Evolutionary conservation across 2,113 vertebrate genomes (phyloP).

Genomic region (Hiodon alosoides): DNA sequence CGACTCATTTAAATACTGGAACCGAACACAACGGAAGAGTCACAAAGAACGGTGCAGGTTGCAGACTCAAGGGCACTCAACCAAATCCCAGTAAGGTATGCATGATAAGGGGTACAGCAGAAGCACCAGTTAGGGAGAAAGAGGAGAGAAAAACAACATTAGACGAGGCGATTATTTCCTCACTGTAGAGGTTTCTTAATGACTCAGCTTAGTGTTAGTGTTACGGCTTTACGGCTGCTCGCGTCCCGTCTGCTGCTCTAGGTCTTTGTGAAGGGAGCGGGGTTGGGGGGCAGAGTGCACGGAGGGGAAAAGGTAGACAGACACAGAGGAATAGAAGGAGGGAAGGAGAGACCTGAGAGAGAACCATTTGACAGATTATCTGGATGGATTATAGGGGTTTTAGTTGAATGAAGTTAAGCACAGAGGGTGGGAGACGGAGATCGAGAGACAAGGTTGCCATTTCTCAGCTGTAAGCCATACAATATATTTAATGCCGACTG

Average conservation of each 20-base stretch:
- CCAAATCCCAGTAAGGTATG: slow-evolving; percentile 40
- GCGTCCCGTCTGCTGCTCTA: slow-evolving; percentile 40
- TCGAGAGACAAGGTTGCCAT: slow-evolving; percentile 62
- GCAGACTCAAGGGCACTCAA: not conserved
- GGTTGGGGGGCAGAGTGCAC: slow-evolving; percentile 27
- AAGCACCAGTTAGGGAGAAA: slow-evolving; percentile 52
- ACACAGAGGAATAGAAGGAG: slow-evolving; percentile 49
- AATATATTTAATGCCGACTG: slow-evolving; percentile 62
- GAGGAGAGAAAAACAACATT: slow-evolving; percentile 29
- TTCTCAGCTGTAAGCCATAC: slow-evolving; percentile 65
- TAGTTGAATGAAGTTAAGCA: slow-evolving; percentile 69
- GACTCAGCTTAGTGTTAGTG: slow-evolving; percentile 50
- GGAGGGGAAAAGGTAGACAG: slow-evolving; percentile 48
- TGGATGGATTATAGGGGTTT: slow-evolving; percentile 67
- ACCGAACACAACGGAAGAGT: not conserved
- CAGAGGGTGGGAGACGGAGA: slow-evolving; percentile 61
- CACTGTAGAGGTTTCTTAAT: slow-evolving; percentile 56
- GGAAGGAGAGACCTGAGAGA: slow-evolving; percentile 56
- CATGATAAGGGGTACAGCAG: slow-evolving; percentile 37
- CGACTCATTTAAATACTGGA: too few relatives aligned
- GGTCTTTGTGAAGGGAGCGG: slow-evolving; percentile 44
- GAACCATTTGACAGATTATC: slow-evolving; percentile 71
- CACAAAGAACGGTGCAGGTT: not conserved
- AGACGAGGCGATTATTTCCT: slow-evolving; percentile 59
- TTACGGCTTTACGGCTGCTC: slow-evolving; percentile 44